phyloP scores from a whole-genome alignment of 2,888 invertebrate genomes.

The Linnaemya vulpina region DNA sequence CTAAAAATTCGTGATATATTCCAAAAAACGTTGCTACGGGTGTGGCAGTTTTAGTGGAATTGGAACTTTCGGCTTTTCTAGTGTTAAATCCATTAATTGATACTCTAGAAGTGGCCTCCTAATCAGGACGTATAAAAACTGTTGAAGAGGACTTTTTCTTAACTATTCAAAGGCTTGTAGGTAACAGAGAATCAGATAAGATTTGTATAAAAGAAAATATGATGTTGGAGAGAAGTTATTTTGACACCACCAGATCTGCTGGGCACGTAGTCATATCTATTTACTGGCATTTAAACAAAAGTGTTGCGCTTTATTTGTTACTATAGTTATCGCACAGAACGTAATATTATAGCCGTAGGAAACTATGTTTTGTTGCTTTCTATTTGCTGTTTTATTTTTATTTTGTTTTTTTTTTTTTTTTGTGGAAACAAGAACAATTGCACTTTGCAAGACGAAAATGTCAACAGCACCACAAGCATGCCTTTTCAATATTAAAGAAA shows the following conservation, averaged over 20 bases:
- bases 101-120: neutral
- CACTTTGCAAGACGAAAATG: conserved; percentile 36
- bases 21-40: no score
- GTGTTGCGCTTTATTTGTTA: conserved; percentile 12
- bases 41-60: no score
- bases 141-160: neutral
- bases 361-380: conserved; percentile 14
- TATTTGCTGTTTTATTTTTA: neutral
- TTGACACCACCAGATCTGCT: neutral
- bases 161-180: neutral
- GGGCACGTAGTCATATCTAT: neutral
- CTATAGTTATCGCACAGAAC: conserved; percentile 32
- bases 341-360: conserved; percentile 41
- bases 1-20: no score
- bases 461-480: conserved; percentile 45
- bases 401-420: no score
- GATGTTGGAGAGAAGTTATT: neutral
- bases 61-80: no score
- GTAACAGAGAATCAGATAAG: no score
- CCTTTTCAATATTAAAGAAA: conserved; percentile 28
- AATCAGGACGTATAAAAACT: neutral
- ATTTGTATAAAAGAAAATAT: no score
- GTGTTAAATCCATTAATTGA: no score
- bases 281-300: neutral
- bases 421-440: neutral